A percentile compares a stretch with the other conserved stretches of the same genome.
phyloP scores from a whole-genome alignment of 2,113 vertebrate species.

The Manacus vitellinus region DNA sequence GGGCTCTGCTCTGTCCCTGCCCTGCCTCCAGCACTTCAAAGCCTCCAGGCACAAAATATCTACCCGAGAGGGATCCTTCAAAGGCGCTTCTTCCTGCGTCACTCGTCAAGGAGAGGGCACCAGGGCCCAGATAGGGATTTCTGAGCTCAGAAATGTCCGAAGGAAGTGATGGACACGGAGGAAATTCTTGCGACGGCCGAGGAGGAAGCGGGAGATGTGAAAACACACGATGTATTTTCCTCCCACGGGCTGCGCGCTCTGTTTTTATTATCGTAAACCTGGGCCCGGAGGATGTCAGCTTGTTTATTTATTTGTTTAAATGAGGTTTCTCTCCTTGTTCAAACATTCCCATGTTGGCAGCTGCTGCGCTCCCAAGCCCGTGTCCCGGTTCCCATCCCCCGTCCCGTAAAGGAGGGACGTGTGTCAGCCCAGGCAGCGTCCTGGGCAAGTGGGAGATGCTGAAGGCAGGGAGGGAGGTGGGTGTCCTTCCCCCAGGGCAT shows the following conservation, averaged over 20 bases:
- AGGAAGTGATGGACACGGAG: constrained; percentile 69
- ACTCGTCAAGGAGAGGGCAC: background rate
- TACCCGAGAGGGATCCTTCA: constrained; percentile 13
- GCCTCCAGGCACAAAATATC: background rate
- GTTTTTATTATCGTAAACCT: constrained; percentile 75
- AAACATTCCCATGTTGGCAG: constrained; percentile 53
- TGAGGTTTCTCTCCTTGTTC: constrained; percentile 36
- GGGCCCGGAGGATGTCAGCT: constrained; percentile 69
- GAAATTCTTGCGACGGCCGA: constrained; percentile 72
- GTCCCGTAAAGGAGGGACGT: background rate
- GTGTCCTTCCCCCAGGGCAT: no score
- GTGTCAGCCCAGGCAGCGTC: background rate
- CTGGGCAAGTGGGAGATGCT: background rate
- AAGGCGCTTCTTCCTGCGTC: constrained; percentile 9
- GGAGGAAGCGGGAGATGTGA: constrained; percentile 73
- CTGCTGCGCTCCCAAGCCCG: background rate
- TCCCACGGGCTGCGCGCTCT: constrained; percentile 49
- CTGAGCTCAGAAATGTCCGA: constrained; percentile 48
- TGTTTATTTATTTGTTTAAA: constrained; percentile 73
- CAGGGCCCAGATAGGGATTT: constrained; percentile 1
- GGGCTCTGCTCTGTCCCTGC: background rate
- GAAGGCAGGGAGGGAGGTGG: background rate
- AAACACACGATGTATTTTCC: constrained; percentile 75
- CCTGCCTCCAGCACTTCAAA: background rate
- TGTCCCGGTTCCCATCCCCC: background rate